Percentiles rank a stretch among this genome's conserved stretches.
Evolutionary conservation across 2,113 vertebrate genomes (phyloP).

Genomic region (Peromyscus maniculatus): DNA sequence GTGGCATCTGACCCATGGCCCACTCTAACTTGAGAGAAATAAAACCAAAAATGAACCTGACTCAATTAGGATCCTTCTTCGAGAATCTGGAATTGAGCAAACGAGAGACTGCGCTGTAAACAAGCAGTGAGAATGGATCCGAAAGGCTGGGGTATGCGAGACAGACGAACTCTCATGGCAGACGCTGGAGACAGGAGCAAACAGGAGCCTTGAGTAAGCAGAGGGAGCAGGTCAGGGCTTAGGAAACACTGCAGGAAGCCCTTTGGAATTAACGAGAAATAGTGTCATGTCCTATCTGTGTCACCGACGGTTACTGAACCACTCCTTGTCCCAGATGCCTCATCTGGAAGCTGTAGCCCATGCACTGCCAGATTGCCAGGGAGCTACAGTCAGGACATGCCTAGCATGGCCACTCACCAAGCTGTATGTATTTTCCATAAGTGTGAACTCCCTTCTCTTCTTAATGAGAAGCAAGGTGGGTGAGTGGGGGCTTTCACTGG

Average conservation of each 20-base stretch:
- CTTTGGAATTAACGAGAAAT: background rate
- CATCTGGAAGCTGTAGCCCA: background rate
- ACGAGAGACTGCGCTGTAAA: background rate
- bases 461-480: background rate
- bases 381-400: background rate
- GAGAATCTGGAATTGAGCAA: background rate
- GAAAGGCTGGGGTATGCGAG: background rate
- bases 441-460: background rate
- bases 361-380: background rate
- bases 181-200: background rate
- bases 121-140: background rate
- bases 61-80: conserved; percentile 23
- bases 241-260: background rate
- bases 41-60: background rate
- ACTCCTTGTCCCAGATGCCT: background rate
- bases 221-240: background rate
- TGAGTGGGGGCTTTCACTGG: background rate
- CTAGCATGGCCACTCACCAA: too few relatives aligned
- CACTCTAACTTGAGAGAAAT: background rate
- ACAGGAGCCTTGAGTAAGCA: background rate
- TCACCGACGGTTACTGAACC: background rate
- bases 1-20: background rate
- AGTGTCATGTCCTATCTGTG: background rate
- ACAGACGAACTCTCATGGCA: accelerated
- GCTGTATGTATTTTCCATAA: background rate